These are phyloP conservation scores for Trichopria drosophilae DNA, from an alignment of 2,888 invertebrate genomes.

Conservation along the genomic window DNA sequence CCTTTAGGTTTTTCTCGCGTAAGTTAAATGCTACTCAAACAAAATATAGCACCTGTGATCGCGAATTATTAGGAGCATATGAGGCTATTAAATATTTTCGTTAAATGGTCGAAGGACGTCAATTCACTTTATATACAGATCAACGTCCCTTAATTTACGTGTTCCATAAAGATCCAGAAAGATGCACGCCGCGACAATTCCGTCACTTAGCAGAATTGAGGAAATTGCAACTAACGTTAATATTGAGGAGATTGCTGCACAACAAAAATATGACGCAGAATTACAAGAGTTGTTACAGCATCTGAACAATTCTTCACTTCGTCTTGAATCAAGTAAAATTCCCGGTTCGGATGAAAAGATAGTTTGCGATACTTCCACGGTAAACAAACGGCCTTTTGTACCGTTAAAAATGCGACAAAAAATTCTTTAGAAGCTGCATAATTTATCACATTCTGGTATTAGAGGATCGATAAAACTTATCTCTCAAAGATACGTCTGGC, in stretches of 20 bases:
- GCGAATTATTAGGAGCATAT: constrained; percentile 38
- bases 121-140: constrained; percentile 9
- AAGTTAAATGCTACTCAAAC: constrained; percentile 37
- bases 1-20: constrained; percentile 41
- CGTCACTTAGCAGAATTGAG: constrained; percentile 25
- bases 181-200: constrained; percentile 27
- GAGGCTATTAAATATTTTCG: neutral
- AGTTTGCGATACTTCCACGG: no score
- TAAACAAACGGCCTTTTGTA: constrained; percentile 34
- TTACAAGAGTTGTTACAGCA: no score
- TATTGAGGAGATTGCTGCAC: neutral
- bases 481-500: constrained; percentile 51
- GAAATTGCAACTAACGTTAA: no score
- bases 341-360: neutral
- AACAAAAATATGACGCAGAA: constrained; percentile 5
- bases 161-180: constrained; percentile 15
- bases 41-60: constrained; percentile 40
- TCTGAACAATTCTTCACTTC: no score
- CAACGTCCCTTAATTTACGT: neutral
- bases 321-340: constrained; percentile 4
- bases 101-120: constrained; percentile 9
- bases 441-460: constrained; percentile 39
- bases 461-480: constrained; percentile 42
- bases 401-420: constrained; percentile 20
- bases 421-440: constrained; percentile 37